Percentiles rank a stretch among this genome's conserved stretches.
Conservation (phyloP, 2,888 invertebrate genomes). For the Epinotia ramella region DNA sequence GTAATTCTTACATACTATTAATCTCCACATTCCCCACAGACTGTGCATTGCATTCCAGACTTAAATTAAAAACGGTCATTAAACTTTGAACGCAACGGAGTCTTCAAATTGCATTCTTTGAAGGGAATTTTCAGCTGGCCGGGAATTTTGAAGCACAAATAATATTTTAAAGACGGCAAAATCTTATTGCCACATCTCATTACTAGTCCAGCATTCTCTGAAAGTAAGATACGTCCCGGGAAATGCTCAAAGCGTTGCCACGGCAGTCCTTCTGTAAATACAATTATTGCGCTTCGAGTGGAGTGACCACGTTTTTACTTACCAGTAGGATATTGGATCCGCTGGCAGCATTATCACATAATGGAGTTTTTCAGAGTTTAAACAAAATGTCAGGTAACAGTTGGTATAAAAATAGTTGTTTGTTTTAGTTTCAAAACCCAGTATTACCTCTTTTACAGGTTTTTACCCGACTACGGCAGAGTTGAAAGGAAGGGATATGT, state of each 20-base stretch:
- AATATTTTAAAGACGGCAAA: slow-evolving; percentile 41
- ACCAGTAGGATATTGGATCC: slow-evolving; percentile 22
- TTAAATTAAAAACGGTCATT: slow-evolving; percentile 31
- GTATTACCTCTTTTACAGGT: too few species aligned
- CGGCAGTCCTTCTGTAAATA: slow-evolving; percentile 43
- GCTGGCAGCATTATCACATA: neutral
- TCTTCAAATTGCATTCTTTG: slow-evolving; percentile 24
- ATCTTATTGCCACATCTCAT: slow-evolving; percentile 44
- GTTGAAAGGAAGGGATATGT: too few species aligned
- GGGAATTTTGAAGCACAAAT: slow-evolving; percentile 29
- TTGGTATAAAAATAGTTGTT: too few species aligned
- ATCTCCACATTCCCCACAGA: slow-evolving; percentile 13
- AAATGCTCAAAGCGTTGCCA: slow-evolving; percentile 37
- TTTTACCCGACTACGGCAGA: too few species aligned
- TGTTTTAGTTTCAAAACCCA: too few species aligned
- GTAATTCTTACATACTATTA: slow-evolving; percentile 4
- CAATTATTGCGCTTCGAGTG: slow-evolving; percentile 38
- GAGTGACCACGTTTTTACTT: slow-evolving; percentile 38
- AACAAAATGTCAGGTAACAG: neutral
- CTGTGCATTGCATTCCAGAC: slow-evolving; percentile 12
- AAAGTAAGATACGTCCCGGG: slow-evolving; percentile 26
- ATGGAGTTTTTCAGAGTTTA: neutral
- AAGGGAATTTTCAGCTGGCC: slow-evolving; percentile 9
- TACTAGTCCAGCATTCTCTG: slow-evolving; percentile 35
- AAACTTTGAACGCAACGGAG: slow-evolving; percentile 12